These are phyloP conservation scores for Fabriciana adippe DNA, from an alignment of 2,888 invertebrate species.

Conservation along the genomic window DNA sequence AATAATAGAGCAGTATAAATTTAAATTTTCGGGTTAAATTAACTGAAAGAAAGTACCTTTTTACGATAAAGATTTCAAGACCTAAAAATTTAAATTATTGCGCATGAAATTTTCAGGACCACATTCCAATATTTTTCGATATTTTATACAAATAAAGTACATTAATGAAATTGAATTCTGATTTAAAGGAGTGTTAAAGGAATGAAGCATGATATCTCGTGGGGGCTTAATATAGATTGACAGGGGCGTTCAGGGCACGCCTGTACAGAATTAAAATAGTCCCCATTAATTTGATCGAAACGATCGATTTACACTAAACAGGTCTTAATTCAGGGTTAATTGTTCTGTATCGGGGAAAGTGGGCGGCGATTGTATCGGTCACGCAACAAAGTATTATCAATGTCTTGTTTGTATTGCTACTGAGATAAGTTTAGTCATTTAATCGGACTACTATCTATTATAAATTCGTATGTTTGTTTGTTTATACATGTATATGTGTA, in stretches of 20 bases:
- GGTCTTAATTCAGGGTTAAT: conserved; percentile 49
- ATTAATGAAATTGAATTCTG: too few relatives aligned
- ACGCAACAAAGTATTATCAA: conserved; percentile 27
- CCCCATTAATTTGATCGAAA: conserved; percentile 26
- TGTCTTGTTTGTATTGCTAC: conserved; percentile 14
- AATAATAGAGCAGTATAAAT: too few relatives aligned
- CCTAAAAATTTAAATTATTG: too few relatives aligned
- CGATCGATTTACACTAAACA: conserved; percentile 40
- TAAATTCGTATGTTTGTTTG: too few relatives aligned
- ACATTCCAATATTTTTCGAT: too few relatives aligned
- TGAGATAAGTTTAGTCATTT: not conserved
- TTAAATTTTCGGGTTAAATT: too few relatives aligned
- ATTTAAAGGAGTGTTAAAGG: conserved; percentile 1
- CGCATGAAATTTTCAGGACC: too few relatives aligned
- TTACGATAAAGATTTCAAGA: too few relatives aligned
- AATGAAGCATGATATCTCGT: not conserved
- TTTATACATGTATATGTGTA: too few relatives aligned
- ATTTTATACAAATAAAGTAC: too few relatives aligned
- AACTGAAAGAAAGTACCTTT: too few relatives aligned
- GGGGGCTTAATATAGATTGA: not conserved
- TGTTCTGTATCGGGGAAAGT: conserved; percentile 45
- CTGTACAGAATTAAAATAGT: conserved; percentile 13
- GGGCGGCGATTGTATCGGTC: conserved; percentile 44
- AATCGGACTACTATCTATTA: not conserved
- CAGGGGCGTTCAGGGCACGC: conserved; percentile 12